Base-by-base conservation (phyloP, 2,797 vertebrate species). In the Anableps anableps region DNA sequence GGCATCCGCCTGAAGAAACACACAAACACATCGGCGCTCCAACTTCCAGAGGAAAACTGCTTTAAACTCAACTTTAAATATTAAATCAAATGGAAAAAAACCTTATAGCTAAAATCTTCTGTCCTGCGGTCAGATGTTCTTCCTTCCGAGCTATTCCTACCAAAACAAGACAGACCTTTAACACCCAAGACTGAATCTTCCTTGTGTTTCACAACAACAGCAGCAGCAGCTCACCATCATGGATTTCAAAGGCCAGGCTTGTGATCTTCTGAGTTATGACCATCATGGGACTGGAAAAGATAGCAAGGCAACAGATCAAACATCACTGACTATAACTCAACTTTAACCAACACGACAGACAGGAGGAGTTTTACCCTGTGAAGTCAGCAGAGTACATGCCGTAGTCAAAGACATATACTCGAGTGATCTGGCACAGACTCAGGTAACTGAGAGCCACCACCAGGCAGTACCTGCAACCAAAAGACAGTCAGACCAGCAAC, bases 261-360 rank as follows among this genome's bases (percentile, higher is more conserved):
- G 98, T 99, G 88, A 99, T 99, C 97, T 99, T 99, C 97, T 99
- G 98, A 10, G 98, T 99, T 88, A 99, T 99, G 86, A 99, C 98
- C 98, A 99, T 99, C 98, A 99, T 99, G 80, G 98, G 97, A 88
- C 98, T 99, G 76, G 72, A 66, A 74, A 75, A 82, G 36, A 55
- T 80, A 21, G 31, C 51, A 75, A 43, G 55, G 5, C 41, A 45
- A 4, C 23, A 70, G 9, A n/a, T n/a, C 13, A 55, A 29, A 1
- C 74, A n/a, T 43, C 74, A 55, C 29, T 21, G 13, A 66, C 11
- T 21, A 38, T 19, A 5, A 47, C 53, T 43, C 8, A 23, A 26
- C 10, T 23, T 50, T 38, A 53, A 64, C 19, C 31, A 14, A 29
- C 0, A 17, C 2, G 21, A 72, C 66, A 71, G 50, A 31, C 29